Percentiles rank a stretch among this genome's conserved stretches.
phyloP scores from a whole-genome alignment of 2,113 vertebrate genomes.

The Pachyramphus minor region DNA sequence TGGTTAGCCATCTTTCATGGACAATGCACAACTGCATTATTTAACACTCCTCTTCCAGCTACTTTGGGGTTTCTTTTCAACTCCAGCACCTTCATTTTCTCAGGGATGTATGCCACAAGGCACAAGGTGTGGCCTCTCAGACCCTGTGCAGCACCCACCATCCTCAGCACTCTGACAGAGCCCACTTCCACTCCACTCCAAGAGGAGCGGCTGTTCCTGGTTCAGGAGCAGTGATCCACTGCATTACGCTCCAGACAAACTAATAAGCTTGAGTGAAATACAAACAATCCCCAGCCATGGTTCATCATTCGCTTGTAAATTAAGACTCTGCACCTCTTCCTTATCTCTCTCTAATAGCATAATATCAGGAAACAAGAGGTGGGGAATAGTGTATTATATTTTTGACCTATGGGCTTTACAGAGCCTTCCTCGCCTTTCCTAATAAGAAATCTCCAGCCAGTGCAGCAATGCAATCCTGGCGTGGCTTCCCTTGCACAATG shows the following conservation, averaged over 20 bases:
- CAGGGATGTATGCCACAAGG: not conserved
- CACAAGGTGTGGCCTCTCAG: not conserved
- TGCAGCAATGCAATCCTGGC: conserved; percentile 41
- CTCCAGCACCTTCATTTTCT: not conserved
- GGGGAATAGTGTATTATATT: conserved; percentile 46
- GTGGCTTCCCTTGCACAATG: conserved; percentile 33
- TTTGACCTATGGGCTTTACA: conserved; percentile 49
- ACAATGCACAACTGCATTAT: conserved; percentile 52
- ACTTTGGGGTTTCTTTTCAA: not conserved
- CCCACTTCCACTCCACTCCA: not conserved
- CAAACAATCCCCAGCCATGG: conserved; percentile 32
- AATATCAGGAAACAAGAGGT: conserved; percentile 42
- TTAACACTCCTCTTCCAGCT: conserved; percentile 42
- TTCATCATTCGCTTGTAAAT: conserved; percentile 52
- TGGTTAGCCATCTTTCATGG: conserved; percentile 63
- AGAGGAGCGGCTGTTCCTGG: not conserved
- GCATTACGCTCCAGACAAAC: conserved; percentile 12
- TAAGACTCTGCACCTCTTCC: conserved; percentile 53
- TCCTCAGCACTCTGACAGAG: accelerated
- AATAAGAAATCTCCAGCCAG: conserved; percentile 24
- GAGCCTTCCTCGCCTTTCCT: not conserved
- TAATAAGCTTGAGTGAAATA: conserved; percentile 48
- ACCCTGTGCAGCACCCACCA: not conserved
- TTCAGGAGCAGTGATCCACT: not conserved
- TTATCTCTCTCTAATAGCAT: conserved; percentile 50